Conservation (phyloP, 2,888 invertebrate species). For the Apoda limacodes region DNA sequence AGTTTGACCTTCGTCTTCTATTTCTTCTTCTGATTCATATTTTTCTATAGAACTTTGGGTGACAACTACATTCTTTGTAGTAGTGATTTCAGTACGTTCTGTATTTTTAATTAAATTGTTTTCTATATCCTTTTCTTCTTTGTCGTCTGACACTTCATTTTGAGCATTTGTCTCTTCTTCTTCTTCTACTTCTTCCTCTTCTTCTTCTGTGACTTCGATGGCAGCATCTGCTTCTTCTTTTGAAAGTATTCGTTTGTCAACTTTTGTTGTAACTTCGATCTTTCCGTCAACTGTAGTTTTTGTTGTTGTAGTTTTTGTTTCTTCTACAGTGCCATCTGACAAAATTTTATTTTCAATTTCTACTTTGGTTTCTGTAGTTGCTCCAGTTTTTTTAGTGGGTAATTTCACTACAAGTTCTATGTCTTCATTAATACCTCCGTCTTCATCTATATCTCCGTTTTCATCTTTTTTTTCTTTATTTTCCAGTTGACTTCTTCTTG, state of each 20-base stretch:
- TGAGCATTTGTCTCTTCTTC: neutral
- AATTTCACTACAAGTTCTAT: slow-evolving; percentile 47
- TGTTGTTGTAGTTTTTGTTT: slow-evolving; percentile 55
- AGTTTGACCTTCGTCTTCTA: slow-evolving; percentile 30
- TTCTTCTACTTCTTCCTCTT: slow-evolving; percentile 3
- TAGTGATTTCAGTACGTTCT: slow-evolving; percentile 43
- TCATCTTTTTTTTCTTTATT: slow-evolving; percentile 37
- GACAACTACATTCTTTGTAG: slow-evolving; percentile 44
- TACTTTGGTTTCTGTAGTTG: slow-evolving; percentile 56
- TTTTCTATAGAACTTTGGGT: slow-evolving; percentile 27
- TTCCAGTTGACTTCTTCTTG: slow-evolving; percentile 37
- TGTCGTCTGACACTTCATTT: slow-evolving; percentile 1
- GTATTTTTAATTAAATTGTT: slow-evolving; percentile 36
- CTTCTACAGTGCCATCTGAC: slow-evolving; percentile 51
- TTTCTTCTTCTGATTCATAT: slow-evolving; percentile 22
- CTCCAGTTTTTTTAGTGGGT: slow-evolving; percentile 48
- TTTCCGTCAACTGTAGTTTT: slow-evolving; percentile 51
- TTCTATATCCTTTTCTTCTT: slow-evolving; percentile 24
- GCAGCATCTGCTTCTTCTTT: slow-evolving; percentile 36
- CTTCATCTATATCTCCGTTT: slow-evolving; percentile 26
- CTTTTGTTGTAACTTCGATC: slow-evolving; percentile 53
- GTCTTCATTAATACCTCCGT: slow-evolving; percentile 23
- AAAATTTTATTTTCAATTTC: slow-evolving; percentile 48
- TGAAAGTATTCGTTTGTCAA: slow-evolving; percentile 49
- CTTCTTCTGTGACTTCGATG: neutral